Evolutionary conservation across 2,888 invertebrate genomes (phyloP).

Genomic region (Ptychoptera albimana): DNA sequence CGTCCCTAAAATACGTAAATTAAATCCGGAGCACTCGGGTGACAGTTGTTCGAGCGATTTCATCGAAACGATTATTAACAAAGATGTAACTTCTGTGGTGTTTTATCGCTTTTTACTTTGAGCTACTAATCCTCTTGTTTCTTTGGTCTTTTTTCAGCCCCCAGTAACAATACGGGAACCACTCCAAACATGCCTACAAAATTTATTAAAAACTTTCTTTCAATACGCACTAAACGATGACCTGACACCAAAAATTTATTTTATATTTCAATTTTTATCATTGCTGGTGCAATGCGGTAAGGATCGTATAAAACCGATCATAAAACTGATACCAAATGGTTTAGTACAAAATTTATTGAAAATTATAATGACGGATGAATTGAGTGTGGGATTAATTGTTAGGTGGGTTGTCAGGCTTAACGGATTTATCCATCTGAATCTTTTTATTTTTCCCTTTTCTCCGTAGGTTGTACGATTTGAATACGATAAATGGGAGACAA

Average conservation of each 20-base stretch:
- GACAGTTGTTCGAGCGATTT: slow-evolving; percentile 36
- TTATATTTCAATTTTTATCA: slow-evolving; percentile 62
- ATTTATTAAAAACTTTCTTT: slow-evolving; percentile 54
- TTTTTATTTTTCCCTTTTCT: slow-evolving; percentile 6
- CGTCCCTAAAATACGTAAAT: slow-evolving; percentile 44
- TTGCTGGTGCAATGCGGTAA: slow-evolving; percentile 61
- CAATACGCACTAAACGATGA: slow-evolving; percentile 47
- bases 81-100: too few relatives aligned
- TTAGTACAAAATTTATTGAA: slow-evolving; percentile 68
- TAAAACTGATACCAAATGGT: slow-evolving; percentile 59
- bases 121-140: too few relatives aligned
- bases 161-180: slow-evolving; percentile 39
- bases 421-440: too few relatives aligned
- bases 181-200: slow-evolving; percentile 45
- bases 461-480: slow-evolving; percentile 50
- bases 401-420: slow-evolving; percentile 14
- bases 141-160: slow-evolving; percentile 8
- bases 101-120: too few relatives aligned
- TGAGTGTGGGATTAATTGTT: slow-evolving; percentile 26
- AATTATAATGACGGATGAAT: slow-evolving; percentile 29
- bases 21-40: slow-evolving; percentile 41
- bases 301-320: slow-evolving; percentile 49
- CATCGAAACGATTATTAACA: slow-evolving; percentile 14
- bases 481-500: slow-evolving; percentile 57
- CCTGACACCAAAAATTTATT: slow-evolving; percentile 68